These are phyloP conservation scores for Taphrorychus bicolor DNA, from an alignment of 2,888 invertebrate species.

Conservation along the genomic window DNA sequence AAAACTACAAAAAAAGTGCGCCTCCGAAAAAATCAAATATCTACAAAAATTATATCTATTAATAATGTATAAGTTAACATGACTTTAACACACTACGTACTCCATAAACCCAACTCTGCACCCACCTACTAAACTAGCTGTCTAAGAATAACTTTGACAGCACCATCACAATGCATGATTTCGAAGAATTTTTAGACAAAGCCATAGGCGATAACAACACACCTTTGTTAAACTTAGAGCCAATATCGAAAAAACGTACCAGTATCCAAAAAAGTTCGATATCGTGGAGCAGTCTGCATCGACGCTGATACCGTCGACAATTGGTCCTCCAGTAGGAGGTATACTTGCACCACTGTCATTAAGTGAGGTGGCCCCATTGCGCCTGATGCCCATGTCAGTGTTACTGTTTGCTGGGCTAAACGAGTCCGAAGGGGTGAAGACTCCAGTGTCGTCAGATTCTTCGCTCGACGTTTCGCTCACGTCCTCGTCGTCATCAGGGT, in stretches of 20 bases:
- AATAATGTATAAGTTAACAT: background rate
- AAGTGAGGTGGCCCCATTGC: constrained; percentile 11
- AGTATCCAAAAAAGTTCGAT: constrained; percentile 60
- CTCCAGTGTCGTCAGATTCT: constrained; percentile 58
- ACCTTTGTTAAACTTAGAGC: background rate
- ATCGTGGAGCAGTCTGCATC: constrained; percentile 59
- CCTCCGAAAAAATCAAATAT: too few relatives aligned
- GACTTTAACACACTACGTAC: background rate
- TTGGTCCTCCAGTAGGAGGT: background rate
- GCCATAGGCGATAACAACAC: too few relatives aligned
- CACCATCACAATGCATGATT: background rate
- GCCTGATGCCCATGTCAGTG: constrained; percentile 52
- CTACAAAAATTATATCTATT: too few relatives aligned
- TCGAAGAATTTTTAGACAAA: background rate
- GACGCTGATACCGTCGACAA: background rate
- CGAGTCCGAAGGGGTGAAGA: constrained; percentile 44
- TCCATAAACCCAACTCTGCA: constrained; percentile 9
- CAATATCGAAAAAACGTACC: constrained; percentile 50
- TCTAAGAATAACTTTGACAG: constrained; percentile 11
- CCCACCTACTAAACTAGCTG: constrained; percentile 5
- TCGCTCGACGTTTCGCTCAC: constrained; percentile 53
- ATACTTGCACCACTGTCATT: background rate
- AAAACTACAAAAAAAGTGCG: too few relatives aligned
- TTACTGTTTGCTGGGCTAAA: constrained; percentile 52
- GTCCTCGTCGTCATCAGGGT: constrained; percentile 52